These are phyloP conservation scores for Agrotis clavis DNA, from an alignment of 2,888 invertebrate species.

Conservation along the genomic window DNA sequence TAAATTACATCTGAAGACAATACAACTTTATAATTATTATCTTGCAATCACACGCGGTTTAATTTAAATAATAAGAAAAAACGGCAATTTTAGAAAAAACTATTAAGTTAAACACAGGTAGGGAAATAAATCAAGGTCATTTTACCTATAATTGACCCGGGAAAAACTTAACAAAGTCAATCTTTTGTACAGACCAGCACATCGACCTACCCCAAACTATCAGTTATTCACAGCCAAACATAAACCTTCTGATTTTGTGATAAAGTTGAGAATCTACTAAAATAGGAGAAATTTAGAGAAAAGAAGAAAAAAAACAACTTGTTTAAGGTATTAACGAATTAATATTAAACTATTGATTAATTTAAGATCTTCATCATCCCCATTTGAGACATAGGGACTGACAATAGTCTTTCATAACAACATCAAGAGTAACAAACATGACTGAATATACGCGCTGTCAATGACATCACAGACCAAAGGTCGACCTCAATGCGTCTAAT, in stretches of 20 bases:
- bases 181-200: background rate
- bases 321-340: background rate
- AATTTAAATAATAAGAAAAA: background rate
- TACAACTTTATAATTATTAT: background rate
- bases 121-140: background rate
- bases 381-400: background rate
- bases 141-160: background rate
- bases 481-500: constrained; percentile 17
- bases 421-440: background rate
- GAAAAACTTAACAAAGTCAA: background rate
- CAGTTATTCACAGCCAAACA: too few relatives aligned
- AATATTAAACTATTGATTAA: background rate
- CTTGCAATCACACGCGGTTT: background rate
- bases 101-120: too few relatives aligned
- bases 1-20: too few relatives aligned
- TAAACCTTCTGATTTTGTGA: too few relatives aligned
- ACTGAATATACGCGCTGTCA: constrained; percentile 8
- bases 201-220: too few relatives aligned
- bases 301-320: too few relatives aligned
- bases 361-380: background rate
- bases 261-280: too few relatives aligned
- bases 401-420: constrained; percentile 7
- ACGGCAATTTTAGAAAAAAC: background rate
- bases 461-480: constrained; percentile 40
- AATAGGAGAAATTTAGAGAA: too few relatives aligned